Evolutionary conservation across 2,113 vertebrate genomes (phyloP).

Genomic region (Pseudopipra pipra): DNA sequence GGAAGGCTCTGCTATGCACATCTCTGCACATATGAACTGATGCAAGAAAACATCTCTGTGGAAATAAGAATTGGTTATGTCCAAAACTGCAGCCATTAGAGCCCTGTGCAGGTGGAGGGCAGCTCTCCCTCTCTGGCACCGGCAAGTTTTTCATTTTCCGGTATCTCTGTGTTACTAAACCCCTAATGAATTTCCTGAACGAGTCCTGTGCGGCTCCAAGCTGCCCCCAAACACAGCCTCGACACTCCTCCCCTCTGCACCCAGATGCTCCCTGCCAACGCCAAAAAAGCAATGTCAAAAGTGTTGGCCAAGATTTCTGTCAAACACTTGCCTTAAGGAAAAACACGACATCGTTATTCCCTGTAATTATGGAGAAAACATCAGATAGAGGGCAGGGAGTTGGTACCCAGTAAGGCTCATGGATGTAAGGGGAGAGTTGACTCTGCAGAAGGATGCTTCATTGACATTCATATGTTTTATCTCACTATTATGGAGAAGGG

Average conservation of each 20-base stretch:
- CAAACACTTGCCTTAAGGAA: neutral
- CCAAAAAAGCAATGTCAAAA: neutral
- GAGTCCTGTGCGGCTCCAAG: neutral
- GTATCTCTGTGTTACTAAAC: neutral
- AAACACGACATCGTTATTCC: rapidly evolving
- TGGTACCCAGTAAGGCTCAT: neutral
- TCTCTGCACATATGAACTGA: rapidly evolving
- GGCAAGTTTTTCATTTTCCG: neutral
- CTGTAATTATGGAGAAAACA: neutral
- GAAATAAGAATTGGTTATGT: neutral
- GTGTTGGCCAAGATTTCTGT: neutral
- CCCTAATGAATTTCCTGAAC: neutral
- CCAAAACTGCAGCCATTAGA: rapidly evolving
- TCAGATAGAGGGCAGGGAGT: neutral
- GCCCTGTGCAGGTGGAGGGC: rapidly evolving
- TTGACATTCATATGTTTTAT: neutral
- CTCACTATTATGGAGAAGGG: neutral
- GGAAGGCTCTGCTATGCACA: neutral
- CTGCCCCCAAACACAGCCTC: neutral
- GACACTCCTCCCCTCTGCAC: neutral
- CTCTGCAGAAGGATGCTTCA: neutral
- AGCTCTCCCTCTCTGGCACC: neutral
- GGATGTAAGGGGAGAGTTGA: neutral
- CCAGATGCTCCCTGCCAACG: neutral
- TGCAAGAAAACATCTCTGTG: neutral